Base-by-base conservation (phyloP, 2,113 vertebrate genomes). In the Garra rufa region DNA sequence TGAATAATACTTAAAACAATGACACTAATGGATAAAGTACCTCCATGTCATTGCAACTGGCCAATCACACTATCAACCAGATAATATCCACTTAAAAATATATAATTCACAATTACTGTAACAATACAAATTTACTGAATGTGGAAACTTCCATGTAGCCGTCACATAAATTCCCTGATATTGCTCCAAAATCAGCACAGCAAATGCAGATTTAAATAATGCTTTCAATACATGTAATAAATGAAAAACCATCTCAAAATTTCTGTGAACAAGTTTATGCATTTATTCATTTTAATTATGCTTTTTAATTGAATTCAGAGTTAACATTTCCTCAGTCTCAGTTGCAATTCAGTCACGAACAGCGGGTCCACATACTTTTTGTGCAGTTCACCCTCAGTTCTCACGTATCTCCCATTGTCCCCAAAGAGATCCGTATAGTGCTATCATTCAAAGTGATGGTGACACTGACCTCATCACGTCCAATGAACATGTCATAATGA, bases 401-500 rank as follows among this genome's bases (percentile, higher is more conserved):
- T 74, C 43, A 28, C 24, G 26, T 65, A 43, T 9, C 38, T 50
- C 17, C 70, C 46, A 71, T 71, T 19, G 1, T 74, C 70, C 70
- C 38, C 24, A 15, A 44, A 76, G 15, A 52, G 44, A 76, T 21
- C 8, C 1, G 17, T 52, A 26, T 38, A 74, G 24, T 4, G 2
- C 43, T 30, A 78, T 43, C 28, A 69, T 10, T 84, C 48, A 70
- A 43, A 69, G 61, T 14, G 59, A 52, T 55, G 21, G 48, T 13
- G 65, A 79, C 15, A 43, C 19, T 71, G 83, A 57, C 65, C 76
- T 79, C 83, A 79, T 70, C 26, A n/a, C 13, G 7, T 71, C 19
- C 28, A 73, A 48, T 57, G 61, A 86, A 44, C 57, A 59, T 59
- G 46, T 28, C 57, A 67, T 75, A 84, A 75, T 70, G 44, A 82